phyloP scores from a whole-genome alignment of 2,797 vertebrate genomes.

The Rhynchonycteris naso region DNA sequence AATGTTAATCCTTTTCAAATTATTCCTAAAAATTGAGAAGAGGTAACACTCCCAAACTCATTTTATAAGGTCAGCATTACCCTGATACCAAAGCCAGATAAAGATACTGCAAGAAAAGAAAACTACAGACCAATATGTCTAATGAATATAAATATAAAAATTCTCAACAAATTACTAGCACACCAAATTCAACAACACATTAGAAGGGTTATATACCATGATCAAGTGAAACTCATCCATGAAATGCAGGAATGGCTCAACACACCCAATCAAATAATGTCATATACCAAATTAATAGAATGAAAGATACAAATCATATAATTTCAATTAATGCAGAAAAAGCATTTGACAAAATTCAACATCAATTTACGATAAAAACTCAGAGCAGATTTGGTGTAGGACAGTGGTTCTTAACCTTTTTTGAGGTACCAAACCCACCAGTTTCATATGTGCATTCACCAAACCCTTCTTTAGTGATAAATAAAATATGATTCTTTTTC shows the following conservation, averaged over 20 bases:
- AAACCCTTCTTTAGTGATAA: no score
- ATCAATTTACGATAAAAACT: not conserved
- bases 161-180: not conserved
- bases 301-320: not conserved
- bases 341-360: not conserved
- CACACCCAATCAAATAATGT: not conserved
- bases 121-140: not conserved
- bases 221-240: not conserved
- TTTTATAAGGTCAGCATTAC: not conserved
- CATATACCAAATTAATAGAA: not conserved
- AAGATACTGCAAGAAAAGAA: not conserved
- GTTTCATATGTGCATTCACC: no score
- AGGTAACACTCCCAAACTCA: not conserved
- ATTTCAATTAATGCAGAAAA: not conserved
- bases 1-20: not conserved
- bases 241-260: slow-evolving; percentile 1
- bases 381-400: not conserved
- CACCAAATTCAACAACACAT: not conserved
- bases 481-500: no score
- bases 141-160: not conserved
- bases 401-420: no score
- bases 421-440: no score
- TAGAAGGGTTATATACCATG: not conserved
- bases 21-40: not conserved
- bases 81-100: not conserved